Base-by-base conservation (phyloP, 2,888 invertebrate species). In the Apodemia hepburni region DNA sequence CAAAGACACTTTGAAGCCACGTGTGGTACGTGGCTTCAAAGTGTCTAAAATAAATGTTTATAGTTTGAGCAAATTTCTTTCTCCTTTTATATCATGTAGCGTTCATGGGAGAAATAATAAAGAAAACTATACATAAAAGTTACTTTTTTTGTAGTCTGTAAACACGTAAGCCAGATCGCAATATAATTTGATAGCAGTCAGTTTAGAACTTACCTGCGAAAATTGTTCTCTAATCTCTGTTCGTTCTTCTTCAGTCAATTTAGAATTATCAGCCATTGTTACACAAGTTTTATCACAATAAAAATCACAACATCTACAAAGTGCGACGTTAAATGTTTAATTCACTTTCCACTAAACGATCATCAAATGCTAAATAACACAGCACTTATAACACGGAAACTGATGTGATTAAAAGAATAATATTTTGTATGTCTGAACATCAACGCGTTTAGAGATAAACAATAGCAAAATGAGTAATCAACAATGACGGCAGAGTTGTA, bases 161-260 rank as follows among this genome's bases (percentile, higher is more conserved):
- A 47, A 47, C 45, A 47, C 45, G 45, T 47, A 47, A 47, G 45
- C 45, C 2, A 47, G 45, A 47, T n/a, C 17, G 45, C 45, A 47
- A 1, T 47, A 47, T 8, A n/a, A 47, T 8, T 17, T 47, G 5
- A 42, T 42, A 42, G 15, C 5, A 11, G 38, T 12, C 12, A 38
- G 12, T 12, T 64, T 47, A 22, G 47, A 17, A 64, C 67, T 69
- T 92, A 96, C 96, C 92, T 94, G 93, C 74, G 92, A 92, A 80
- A 96, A 96, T 80, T 95, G 95, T 87, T 96, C 96, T 77, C 93
- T 93, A 76, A 96, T 94, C 88, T 96, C 96, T 68, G 93, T 87
- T 74, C 93, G 93, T 88, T 96, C 96, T 78, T 96, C 96, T 65
- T 92, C 92, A 66, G 93, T 93, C 78, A 95, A 84, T 84, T 92